Base-by-base conservation (phyloP, 1,140 invertebrate species). In the Melanaphis sacchari region DNA sequence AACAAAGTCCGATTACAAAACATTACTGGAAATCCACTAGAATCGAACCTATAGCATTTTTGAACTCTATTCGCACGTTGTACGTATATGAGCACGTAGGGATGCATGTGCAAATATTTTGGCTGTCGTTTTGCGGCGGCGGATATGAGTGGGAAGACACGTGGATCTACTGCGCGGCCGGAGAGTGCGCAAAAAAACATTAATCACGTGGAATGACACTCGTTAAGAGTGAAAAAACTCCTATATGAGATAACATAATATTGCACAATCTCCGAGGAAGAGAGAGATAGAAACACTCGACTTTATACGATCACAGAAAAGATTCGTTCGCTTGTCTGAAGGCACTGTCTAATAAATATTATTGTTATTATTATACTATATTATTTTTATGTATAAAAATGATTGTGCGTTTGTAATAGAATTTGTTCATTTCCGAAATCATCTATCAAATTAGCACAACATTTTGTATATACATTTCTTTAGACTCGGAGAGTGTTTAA, bases 311-410 rank as follows among this genome's bases (percentile, higher is more conserved):
- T 40, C 43, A n/a, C 24, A 31, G 43, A 46, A 49, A 84, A 84
- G 43, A 92, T 92, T 82, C 43, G 59, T 76, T 41, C 9, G 26
- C 36, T 26, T 92, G 91, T 82, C 91, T 43, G 91, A 92, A 81
- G 76, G 76, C 43, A 36, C 31, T 41, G 40, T n/a, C 8, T 22
- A 41, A 11, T 40, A 82, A 40, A 82, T 66, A 66, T 38, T 24
- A 46, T 88, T 22, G 49, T 88, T 46, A 88, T 85, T 46, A 87
- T 88, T 88, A 52, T 52, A n/a, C n/a, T 66, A n/a, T 31, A 31
- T 59, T 59, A 31, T 59, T 59, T 31, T 59, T 54, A 54, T 54
- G 9, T 9, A 18, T 46, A 46, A 11, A 46, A 18, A 46, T 46
- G 15, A 46, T 46, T 46, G 46, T 46, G 46, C 18, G 46, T 18